Base-by-base conservation (phyloP, 1,140 invertebrate genomes). In the Helicoverpa zea region DNA sequence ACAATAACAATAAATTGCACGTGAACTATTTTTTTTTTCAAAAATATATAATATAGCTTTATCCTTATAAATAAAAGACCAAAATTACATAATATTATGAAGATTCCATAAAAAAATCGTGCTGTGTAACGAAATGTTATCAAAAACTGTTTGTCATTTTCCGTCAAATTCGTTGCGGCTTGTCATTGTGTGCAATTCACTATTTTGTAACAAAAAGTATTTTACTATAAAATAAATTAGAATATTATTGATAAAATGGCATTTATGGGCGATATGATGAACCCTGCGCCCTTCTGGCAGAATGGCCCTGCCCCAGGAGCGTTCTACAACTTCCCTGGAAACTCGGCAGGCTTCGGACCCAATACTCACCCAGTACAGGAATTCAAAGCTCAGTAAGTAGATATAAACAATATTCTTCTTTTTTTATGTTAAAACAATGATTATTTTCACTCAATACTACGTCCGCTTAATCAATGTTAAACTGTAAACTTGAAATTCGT, bases 301-400 rank as follows among this genome's bases (percentile, higher is more conserved):
- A 97, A 97, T 95, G 97, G 97, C 23, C 97, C 97, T 0, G 83
- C 96, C 13, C 97, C 97, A 16, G 97, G 97, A 29, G 94, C 94
- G 18, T 96, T 97, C 85, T 97, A 97, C 85, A 96, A 97, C 89
- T 97, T 97, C 87, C 97, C 97, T 23, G 96, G 95, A 35, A 90
- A 93, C 66, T 84, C 81, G 3, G 91, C 76, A 83, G 94, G 80
- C 80, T 86, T 81, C 78, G 91, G 75, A 4, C 91, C 81, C 85
- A 86, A 64, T 85, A 94, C 54, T 85, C 94, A 91, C 59, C 91
- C 93, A 61, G 95, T 93, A 58, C 92, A 95, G 51, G 92, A 96
- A 87, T 95, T 95, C 66, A 96, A 94, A 94, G 96, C 96, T 81
- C 96, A 97, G 97, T 97, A 96, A 96, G 97, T 96, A 58, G 56